These are phyloP conservation scores for Eilema depressum DNA, from an alignment of 2,888 invertebrate genomes.

Conservation along the genomic window DNA sequence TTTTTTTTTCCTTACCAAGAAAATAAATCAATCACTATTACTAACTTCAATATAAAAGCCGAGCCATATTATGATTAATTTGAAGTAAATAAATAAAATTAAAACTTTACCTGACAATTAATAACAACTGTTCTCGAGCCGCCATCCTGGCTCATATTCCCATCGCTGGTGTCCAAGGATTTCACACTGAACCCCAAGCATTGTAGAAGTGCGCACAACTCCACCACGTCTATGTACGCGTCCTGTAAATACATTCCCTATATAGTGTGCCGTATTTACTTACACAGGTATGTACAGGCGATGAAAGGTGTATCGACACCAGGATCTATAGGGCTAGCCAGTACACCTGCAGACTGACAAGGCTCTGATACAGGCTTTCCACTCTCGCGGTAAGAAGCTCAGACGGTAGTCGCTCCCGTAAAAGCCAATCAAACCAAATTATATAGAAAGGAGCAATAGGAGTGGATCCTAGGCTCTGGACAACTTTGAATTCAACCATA, in stretches of 20 bases:
- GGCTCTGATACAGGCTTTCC: too few relatives aligned
- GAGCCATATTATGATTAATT: too few relatives aligned
- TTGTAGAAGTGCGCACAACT: constrained; percentile 76
- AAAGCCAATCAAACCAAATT: too few relatives aligned
- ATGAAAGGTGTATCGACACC: background rate
- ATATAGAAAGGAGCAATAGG: background rate
- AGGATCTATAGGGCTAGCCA: too few relatives aligned
- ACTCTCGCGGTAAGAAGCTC: too few relatives aligned
- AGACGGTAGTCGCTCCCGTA: too few relatives aligned
- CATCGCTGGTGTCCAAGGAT: constrained; percentile 68
- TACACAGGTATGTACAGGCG: too few relatives aligned
- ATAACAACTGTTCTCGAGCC: constrained; percentile 70
- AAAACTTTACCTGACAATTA: constrained; percentile 71
- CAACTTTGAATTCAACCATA: background rate
- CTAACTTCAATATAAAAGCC: too few relatives aligned
- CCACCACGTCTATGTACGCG: constrained; percentile 75
- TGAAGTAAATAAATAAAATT: too few relatives aligned
- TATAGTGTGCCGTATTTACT: background rate
- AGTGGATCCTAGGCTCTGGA: background rate
- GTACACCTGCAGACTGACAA: too few relatives aligned
- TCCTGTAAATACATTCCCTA: constrained; percentile 59
- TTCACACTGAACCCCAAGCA: constrained; percentile 79
- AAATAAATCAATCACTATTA: too few relatives aligned
- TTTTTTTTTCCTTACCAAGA: too few relatives aligned
- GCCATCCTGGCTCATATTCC: constrained; percentile 67